phyloP scores from a whole-genome alignment of 2,888 invertebrate species.

The Selenia dentaria region DNA sequence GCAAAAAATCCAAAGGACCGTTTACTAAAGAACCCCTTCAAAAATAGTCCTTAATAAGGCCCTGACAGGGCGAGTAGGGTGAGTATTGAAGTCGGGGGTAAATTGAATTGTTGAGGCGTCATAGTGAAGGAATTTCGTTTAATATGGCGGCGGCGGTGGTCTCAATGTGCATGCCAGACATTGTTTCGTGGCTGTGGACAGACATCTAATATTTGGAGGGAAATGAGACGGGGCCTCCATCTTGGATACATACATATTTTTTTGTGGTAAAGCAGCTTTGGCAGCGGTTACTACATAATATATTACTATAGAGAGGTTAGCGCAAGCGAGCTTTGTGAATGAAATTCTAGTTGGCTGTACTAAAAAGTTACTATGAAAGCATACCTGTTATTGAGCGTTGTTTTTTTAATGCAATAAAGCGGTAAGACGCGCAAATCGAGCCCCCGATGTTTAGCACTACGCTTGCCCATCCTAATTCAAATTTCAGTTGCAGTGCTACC shows the following conservation, averaged over 20 bases:
- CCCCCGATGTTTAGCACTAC: too few species aligned
- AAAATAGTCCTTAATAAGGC: neutral
- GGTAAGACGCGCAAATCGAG: too few species aligned
- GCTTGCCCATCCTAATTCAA: too few species aligned
- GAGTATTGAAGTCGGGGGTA: slow-evolving; percentile 26
- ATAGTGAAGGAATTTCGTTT: slow-evolving; percentile 33
- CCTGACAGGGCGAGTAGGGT: slow-evolving; percentile 6
- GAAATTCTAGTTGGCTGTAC: too few species aligned
- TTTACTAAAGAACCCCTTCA: neutral
- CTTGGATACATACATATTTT: slow-evolving; percentile 15
- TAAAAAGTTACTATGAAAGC: too few species aligned
- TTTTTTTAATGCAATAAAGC: too few species aligned
- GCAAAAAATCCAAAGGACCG: too few species aligned
- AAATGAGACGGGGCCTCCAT: slow-evolving; percentile 29
- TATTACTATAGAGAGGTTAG: too few species aligned
- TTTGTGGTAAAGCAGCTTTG: neutral
- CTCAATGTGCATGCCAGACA: slow-evolving; percentile 31
- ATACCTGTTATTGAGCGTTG: too few species aligned
- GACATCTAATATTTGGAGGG: slow-evolving; percentile 27
- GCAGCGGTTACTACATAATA: too few species aligned
- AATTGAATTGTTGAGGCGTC: slow-evolving; percentile 36
- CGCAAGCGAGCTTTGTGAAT: too few species aligned
- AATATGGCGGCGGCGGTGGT: slow-evolving; percentile 22
- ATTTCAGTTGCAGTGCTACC: too few species aligned
- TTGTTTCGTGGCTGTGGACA: slow-evolving; percentile 23